phyloP scores from a whole-genome alignment of 2,113 vertebrate genomes.

The Pygoscelis antarcticus region DNA sequence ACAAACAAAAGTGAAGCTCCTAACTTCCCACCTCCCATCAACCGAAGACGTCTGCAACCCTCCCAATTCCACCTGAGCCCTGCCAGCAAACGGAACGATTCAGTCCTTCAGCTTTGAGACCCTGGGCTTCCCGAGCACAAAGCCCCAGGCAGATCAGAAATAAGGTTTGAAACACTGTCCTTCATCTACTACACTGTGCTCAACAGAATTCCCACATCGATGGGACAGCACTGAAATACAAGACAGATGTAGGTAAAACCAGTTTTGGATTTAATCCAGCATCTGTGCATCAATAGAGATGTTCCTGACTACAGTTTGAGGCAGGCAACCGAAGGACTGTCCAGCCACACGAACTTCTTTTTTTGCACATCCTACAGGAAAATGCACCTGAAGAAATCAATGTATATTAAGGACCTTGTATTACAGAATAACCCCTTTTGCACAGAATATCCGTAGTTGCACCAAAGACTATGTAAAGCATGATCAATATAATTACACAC shows the following conservation, averaged over 20 bases:
- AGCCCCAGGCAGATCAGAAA: neutral
- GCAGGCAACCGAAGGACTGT: neutral
- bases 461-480: neutral
- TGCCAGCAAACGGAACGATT: neutral
- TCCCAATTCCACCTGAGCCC: neutral
- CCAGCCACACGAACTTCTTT: neutral
- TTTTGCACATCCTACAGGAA: neutral
- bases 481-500: neutral
- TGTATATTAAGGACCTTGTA: neutral
- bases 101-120: neutral
- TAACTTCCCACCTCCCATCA: neutral
- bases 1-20: neutral
- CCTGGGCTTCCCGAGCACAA: neutral
- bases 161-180: neutral
- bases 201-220: fast-evolving
- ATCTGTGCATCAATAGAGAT: neutral
- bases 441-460: neutral
- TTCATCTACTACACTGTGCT: neutral
- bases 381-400: neutral
- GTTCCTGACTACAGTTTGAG: neutral
- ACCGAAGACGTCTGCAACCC: neutral
- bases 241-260: neutral
- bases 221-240: neutral
- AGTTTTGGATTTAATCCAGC: neutral
- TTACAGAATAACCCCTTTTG: neutral